Conservation (phyloP, 2,113 vertebrate genomes). For the Phrynosoma blainvillii region DNA sequence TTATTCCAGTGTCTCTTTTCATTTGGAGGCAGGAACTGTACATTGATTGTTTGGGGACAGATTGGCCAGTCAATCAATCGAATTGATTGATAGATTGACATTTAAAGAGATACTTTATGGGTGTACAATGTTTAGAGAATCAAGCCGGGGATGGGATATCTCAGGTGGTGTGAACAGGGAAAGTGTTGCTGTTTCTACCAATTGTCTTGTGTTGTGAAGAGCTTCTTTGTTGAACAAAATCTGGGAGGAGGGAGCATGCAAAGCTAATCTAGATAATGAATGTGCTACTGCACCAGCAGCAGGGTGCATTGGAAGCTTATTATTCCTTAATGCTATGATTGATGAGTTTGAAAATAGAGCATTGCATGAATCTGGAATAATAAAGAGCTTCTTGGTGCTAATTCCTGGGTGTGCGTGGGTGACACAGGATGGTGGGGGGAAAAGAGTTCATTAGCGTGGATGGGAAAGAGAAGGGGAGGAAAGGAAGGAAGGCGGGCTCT, state of each 20-base stretch:
- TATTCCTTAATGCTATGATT: slow-evolving; percentile 74
- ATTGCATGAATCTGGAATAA: slow-evolving; percentile 60
- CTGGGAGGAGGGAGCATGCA: not conserved
- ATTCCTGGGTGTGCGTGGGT: slow-evolving; percentile 7
- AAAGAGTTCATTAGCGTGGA: not conserved
- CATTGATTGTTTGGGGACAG: not conserved
- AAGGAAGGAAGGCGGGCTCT: not conserved
- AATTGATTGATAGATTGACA: no score
- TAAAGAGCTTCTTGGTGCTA: slow-evolving; percentile 31
- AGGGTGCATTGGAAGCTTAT: slow-evolving; percentile 69
- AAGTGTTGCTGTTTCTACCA: not conserved
- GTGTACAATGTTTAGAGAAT: not conserved
- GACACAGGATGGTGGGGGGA: not conserved
- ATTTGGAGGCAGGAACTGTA: not conserved
- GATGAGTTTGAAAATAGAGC: slow-evolving; percentile 67
- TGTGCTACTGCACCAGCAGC: slow-evolving; percentile 56
- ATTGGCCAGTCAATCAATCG: no score
- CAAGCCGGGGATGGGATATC: not conserved
- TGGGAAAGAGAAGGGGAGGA: slow-evolving; percentile 27
- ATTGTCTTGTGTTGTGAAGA: slow-evolving; percentile 1
- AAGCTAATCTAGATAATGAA: slow-evolving; percentile 66
- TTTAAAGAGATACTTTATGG: not conserved
- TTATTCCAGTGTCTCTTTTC: not conserved
- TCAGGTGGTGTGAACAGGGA: slow-evolving; percentile 1
- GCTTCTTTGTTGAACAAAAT: slow-evolving; percentile 41